A percentile compares a stretch with the other conserved stretches of the same genome.
These are phyloP conservation scores for Sminthurinus signatus DNA, from an alignment of 1,140 invertebrate species.

Conservation along the genomic window DNA sequence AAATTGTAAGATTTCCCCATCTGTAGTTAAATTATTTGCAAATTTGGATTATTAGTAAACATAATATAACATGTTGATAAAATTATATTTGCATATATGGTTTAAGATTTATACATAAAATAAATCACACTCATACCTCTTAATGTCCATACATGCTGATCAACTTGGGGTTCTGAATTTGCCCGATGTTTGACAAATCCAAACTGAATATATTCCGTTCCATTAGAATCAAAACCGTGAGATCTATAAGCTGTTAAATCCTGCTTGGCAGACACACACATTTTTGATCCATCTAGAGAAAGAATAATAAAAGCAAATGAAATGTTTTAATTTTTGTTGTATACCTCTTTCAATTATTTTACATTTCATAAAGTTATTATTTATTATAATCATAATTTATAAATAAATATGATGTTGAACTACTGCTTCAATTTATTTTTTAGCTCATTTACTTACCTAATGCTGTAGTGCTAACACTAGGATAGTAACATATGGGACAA, in stretches of 20 bases:
- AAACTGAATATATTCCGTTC: conserved; percentile 37
- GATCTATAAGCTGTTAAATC: conserved; percentile 33
- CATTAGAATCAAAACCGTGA: conserved; percentile 32
- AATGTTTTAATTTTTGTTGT: neutral
- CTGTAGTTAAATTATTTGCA: too few relatives aligned
- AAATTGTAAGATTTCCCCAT: conserved; percentile 38
- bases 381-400: too few relatives aligned
- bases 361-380: too few relatives aligned
- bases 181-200: conserved; percentile 28
- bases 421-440: neutral
- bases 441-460: conserved; percentile 6
- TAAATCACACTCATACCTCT: too few relatives aligned
- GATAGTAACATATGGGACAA: conserved; percentile 44
- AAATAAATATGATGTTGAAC: too few relatives aligned
- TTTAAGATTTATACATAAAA: too few relatives aligned
- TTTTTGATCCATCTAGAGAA: conserved; percentile 25
- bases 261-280: conserved; percentile 38
- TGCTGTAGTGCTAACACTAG: too few relatives aligned
- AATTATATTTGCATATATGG: too few relatives aligned
- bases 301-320: neutral
- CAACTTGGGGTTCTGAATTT: conserved; percentile 31
- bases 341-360: too few relatives aligned
- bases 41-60: too few relatives aligned
- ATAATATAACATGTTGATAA: too few relatives aligned
- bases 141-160: conserved; percentile 36